Base-by-base conservation (phyloP, 2,888 invertebrate genomes). In the Gandaritis pyraliata region DNA sequence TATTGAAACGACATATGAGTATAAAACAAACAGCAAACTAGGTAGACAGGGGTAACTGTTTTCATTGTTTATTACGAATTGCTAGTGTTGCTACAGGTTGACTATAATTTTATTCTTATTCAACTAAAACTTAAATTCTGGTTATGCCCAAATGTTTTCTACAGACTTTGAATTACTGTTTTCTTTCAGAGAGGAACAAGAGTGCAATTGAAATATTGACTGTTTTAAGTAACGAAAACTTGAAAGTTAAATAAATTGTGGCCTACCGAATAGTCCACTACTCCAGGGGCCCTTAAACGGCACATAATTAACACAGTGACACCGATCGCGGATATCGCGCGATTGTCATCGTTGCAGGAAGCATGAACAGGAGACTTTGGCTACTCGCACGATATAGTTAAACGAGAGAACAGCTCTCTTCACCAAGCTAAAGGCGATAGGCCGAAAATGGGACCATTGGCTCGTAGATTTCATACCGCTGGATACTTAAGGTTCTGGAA, bases 251-350 rank as follows among this genome's bases (percentile, higher is more conserved):
- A 16, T 43, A 33, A 33, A 33, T 8, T 16, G 43, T 43, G 43
- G 43, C 16, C 16, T 43, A 16, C 43, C 43, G 11, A 16, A 43
- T 43, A 43, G 16, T 11, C 16, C 13, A 15, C 15, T 13, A 41
- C 6, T 15, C 15, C 39, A 39, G 39, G 5, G 39, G 39, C 0
- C 46, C 12, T 23, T 43, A 52, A 29, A 52, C 38, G 29, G 47
- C 54, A 33, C 56, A 73, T 78, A 72, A 80, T 73, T 71, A 71
- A 72, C 69, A 65, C 73, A 75, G 65, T 72, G 72, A 80, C 73
- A 72, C 64, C 69, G 66, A 68, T 58, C 53, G 53, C 45, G 33
- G 55, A 54, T 50, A 55, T 52, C 15, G 16, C 47, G 58, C 50
- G 58, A 64, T 59, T 66, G 56, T 59, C 43, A 61, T 58, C 58